Conservation (phyloP, 2,113 vertebrate species). For the Cnemophilus loriae region DNA sequence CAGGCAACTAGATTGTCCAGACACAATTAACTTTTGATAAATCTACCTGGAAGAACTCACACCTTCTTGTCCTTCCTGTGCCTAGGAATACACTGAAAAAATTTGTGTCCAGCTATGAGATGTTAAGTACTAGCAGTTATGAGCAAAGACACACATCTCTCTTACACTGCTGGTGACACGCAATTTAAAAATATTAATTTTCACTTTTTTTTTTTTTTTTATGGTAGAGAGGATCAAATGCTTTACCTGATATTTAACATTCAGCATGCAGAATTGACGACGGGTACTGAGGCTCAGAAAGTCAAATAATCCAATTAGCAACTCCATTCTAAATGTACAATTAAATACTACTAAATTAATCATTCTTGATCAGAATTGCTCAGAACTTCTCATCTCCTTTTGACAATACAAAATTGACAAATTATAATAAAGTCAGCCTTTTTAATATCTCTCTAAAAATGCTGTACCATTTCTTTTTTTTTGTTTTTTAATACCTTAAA, state of each 20-base stretch:
- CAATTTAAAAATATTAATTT: neutral
- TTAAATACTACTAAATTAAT: neutral
- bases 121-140: neutral
- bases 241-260: neutral
- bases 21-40: neutral
- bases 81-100: neutral
- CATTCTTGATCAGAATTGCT: neutral
- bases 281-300: neutral
- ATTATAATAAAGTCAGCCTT: neutral
- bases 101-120: neutral
- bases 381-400: neutral
- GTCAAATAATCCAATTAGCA: neutral
- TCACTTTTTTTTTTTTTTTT: neutral
- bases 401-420: neutral
- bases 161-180: neutral
- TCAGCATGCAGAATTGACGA: neutral
- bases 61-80: neutral
- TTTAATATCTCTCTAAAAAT: neutral
- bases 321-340: neutral
- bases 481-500: too few species aligned
- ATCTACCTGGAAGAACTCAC: neutral
- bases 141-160: neutral
- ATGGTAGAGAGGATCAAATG: neutral
- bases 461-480: accelerated
- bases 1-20: neutral